Percentiles rank a stretch among this genome's conserved stretches.
Evolutionary conservation across 2,113 vertebrate genomes (phyloP).

Genomic region (Lepus timidus): DNA sequence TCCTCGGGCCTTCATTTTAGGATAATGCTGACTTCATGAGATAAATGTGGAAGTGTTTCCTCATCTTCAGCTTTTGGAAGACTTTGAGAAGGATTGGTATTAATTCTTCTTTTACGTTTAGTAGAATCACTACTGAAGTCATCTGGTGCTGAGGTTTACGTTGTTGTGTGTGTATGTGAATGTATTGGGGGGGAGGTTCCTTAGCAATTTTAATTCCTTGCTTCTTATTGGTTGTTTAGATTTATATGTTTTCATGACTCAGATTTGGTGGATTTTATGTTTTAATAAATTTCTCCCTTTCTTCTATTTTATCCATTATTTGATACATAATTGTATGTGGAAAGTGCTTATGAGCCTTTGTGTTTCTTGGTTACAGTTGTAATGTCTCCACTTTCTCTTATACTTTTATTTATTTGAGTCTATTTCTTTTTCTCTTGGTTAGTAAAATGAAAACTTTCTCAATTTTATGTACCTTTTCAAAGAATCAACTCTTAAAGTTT

Average conservation of each 20-base stretch:
- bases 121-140: neutral
- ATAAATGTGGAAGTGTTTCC: neutral
- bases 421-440: neutral
- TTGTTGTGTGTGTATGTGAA: no score
- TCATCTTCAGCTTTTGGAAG: neutral
- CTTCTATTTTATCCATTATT: neutral
- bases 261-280: neutral
- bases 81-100: neutral
- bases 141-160: neutral
- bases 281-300: neutral
- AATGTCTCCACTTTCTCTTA: neutral
- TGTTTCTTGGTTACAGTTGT: neutral
- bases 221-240: neutral
- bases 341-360: no score
- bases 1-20: neutral
- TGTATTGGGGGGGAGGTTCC: no score
- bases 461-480: neutral
- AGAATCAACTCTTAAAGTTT: neutral
- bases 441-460: neutral
- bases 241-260: neutral
- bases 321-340: neutral
- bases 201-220: neutral
- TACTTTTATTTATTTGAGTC: neutral
- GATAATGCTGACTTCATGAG: neutral
- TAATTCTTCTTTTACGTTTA: neutral